phyloP scores from a whole-genome alignment of 2,113 vertebrate species.

The Sardina pilchardus region DNA sequence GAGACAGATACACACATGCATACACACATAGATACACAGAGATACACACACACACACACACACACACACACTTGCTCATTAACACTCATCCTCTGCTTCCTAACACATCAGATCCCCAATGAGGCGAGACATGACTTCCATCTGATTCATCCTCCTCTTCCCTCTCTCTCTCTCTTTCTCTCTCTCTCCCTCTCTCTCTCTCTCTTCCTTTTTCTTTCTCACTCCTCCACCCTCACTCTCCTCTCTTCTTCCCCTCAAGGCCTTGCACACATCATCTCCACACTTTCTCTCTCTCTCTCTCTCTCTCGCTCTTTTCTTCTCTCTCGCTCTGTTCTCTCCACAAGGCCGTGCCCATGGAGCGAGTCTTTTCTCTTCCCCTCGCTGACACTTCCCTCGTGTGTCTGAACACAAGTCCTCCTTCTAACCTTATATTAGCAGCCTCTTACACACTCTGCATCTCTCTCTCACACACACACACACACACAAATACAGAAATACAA shows the following conservation, averaged over 20 bases:
- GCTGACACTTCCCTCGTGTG: neutral
- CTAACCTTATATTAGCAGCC: neutral
- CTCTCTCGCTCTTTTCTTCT: neutral
- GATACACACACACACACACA: slow-evolving; percentile 6
- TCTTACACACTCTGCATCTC: neutral
- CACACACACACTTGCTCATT: slow-evolving; percentile 44
- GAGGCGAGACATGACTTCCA: slow-evolving; percentile 46
- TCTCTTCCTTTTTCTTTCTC: slow-evolving; percentile 10
- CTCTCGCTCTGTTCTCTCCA: neutral
- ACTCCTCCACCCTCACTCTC: neutral
- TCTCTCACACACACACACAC: neutral
- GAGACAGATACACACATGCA: neutral
- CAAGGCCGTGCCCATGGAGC: neutral
- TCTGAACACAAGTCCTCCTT: neutral
- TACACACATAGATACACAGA: neutral
- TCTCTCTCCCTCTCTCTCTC: slow-evolving; percentile 18
- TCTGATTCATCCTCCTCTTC: slow-evolving; percentile 32
- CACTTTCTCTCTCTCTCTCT: neutral
- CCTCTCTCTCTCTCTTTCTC: neutral
- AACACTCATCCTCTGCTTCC: slow-evolving; percentile 49
- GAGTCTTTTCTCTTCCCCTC: neutral
- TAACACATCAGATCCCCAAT: slow-evolving; percentile 48
- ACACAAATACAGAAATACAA: neutral
- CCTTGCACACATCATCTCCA: neutral
- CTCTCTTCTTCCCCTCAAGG: neutral